These are phyloP conservation scores for Calameuta idolon DNA, from an alignment of 2,888 invertebrate genomes.

Conservation along the genomic window DNA sequence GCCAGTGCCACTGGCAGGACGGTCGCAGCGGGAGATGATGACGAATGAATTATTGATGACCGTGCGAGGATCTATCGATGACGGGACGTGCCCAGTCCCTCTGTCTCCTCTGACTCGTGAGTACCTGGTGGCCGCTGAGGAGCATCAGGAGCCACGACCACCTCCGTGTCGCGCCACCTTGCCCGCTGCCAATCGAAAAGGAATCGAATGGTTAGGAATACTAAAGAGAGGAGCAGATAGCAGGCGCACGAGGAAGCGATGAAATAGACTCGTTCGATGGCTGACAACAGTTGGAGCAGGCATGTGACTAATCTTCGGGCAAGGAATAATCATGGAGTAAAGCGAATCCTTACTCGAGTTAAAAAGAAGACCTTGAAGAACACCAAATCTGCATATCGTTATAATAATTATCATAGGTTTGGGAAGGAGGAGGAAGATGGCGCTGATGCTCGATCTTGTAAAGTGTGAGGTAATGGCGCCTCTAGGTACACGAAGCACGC, in stretches of 20 bases:
- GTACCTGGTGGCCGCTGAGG: not conserved
- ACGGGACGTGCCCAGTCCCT: conserved; percentile 36
- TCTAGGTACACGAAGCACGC: conserved; percentile 40
- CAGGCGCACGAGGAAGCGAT: not conserved
- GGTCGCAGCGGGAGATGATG: conserved; percentile 43
- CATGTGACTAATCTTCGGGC: not conserved
- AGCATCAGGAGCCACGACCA: not conserved
- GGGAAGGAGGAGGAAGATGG: not conserved
- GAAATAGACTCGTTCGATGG: not conserved
- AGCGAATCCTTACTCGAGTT: not conserved
- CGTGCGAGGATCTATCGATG: conserved; percentile 51
- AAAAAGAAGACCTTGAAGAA: not conserved
- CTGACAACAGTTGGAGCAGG: not conserved
- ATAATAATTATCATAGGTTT: not conserved
- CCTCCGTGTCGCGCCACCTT: not conserved
- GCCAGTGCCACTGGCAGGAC: conserved; percentile 2
- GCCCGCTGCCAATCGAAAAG: not conserved
- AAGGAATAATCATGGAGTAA: not conserved
- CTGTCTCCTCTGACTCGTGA: not conserved
- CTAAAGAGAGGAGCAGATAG: not conserved
- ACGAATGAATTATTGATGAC: conserved; percentile 65
- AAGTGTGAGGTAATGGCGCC: not conserved
- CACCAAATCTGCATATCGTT: not conserved
- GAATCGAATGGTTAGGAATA: not conserved
- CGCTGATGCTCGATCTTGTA: not conserved